phyloP scores from a whole-genome alignment of 2,113 vertebrate genomes.

The Leptosomus discolor region DNA sequence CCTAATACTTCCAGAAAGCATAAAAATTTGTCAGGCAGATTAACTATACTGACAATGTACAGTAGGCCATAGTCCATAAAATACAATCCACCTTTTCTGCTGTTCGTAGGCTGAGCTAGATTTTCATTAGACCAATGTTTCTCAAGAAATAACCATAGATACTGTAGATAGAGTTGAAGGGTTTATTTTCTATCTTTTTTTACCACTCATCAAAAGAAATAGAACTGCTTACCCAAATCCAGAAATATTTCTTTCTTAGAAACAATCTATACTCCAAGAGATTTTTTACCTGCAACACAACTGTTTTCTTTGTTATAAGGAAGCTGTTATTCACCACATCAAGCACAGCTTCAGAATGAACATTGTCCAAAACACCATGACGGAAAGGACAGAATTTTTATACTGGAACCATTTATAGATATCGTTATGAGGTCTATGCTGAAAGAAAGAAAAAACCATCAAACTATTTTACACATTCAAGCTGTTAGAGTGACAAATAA shows the following conservation, averaged over 20 bases:
- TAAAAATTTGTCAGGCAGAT: background rate
- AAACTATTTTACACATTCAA: background rate
- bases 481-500: background rate
- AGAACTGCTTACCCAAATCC: background rate
- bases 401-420: background rate
- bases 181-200: background rate
- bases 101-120: background rate
- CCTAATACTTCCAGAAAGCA: background rate
- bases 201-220: background rate
- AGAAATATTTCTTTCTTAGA: background rate
- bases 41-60: background rate
- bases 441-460: background rate
- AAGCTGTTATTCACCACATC: background rate
- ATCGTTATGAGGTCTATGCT: background rate
- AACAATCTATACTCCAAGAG: background rate
- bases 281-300: background rate
- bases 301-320: background rate
- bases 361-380: background rate
- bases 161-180: background rate
- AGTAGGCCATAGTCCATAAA: background rate
- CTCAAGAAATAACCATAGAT: background rate
- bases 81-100: background rate
- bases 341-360: background rate
- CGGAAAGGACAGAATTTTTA: background rate
- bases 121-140: background rate